A percentile compares a stretch with the other conserved stretches of the same genome.
phyloP scores from a whole-genome alignment of 2,888 invertebrate species.

The Anorthoa munda region DNA sequence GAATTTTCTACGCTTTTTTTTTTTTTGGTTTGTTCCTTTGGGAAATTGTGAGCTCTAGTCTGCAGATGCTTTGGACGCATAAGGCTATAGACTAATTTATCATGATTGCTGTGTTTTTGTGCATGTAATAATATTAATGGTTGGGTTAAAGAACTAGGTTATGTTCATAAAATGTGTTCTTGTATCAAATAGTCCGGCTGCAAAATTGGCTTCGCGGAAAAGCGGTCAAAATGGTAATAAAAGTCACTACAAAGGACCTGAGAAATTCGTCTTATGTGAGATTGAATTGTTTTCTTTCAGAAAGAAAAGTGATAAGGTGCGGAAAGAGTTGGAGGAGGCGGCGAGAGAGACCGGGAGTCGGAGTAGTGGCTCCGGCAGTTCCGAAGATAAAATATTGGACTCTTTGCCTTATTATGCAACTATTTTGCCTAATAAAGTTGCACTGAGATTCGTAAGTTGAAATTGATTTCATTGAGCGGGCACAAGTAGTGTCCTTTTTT shows the following conservation, averaged over 20 bases:
- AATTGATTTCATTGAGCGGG: neutral
- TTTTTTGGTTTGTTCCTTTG: slow-evolving; percentile 36
- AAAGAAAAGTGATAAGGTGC: slow-evolving; percentile 96
- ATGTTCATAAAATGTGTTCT: slow-evolving; percentile 25
- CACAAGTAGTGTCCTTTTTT: neutral
- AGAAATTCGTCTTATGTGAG: slow-evolving; percentile 44
- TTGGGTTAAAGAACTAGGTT: slow-evolving; percentile 52
- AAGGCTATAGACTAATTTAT: slow-evolving; percentile 54
- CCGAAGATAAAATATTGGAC: slow-evolving; percentile 84
- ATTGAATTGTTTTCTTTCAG: slow-evolving; percentile 88
- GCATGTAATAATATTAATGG: slow-evolving; percentile 58
- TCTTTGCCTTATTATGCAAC: slow-evolving; percentile 86
- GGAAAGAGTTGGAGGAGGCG: slow-evolving; percentile 97
- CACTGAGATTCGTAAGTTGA: slow-evolving; percentile 94
- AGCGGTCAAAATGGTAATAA: slow-evolving; percentile 52
- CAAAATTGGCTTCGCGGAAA: slow-evolving; percentile 55
- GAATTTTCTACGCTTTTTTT: slow-evolving; percentile 35
- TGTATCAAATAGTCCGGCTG: slow-evolving; percentile 34
- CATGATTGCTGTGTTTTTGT: slow-evolving; percentile 56
- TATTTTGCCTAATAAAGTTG: slow-evolving; percentile 93
- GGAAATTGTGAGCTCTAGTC: slow-evolving; percentile 47
- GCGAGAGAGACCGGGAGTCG: slow-evolving; percentile 93
- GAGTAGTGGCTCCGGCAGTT: slow-evolving; percentile 84
- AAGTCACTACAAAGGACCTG: slow-evolving; percentile 23
- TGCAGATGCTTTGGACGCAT: slow-evolving; percentile 70